These are phyloP conservation scores for Tetragnatha montana DNA, from an alignment of 2,888 invertebrate species.

Conservation along the genomic window DNA sequence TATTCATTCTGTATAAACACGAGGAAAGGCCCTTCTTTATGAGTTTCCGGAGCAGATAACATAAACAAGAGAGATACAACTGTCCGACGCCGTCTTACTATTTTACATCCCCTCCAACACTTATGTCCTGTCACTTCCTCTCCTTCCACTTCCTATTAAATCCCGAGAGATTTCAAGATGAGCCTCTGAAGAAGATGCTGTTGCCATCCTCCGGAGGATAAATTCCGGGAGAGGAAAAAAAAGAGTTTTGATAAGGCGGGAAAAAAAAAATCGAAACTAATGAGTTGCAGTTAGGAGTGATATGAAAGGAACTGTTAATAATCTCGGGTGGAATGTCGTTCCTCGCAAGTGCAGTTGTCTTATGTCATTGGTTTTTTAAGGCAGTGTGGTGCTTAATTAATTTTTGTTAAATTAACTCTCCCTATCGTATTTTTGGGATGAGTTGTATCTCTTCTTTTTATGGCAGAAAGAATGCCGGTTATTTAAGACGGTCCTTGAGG, in stretches of 20 bases:
- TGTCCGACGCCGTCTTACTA: constrained; percentile 65
- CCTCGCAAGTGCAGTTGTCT: background rate
- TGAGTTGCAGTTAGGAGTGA: constrained; percentile 19
- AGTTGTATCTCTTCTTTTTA: no score
- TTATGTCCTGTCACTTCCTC: constrained; percentile 40
- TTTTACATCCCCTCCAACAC: constrained; percentile 61
- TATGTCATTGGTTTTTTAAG: background rate
- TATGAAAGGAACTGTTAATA: constrained; percentile 13
- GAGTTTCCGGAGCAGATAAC: constrained; percentile 66
- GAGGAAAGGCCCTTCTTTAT: constrained; percentile 59
- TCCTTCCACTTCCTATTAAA: constrained; percentile 66
- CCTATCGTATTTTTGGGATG: no score
- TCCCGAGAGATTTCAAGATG: constrained; percentile 57
- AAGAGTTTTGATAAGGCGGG: background rate
- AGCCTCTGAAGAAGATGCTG: constrained; percentile 33
- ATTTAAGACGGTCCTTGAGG: no score
- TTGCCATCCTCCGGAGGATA: constrained; percentile 53
- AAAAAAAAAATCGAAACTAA: constrained; percentile 32
- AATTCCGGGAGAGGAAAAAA: constrained; percentile 41
- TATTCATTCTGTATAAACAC: constrained; percentile 64
- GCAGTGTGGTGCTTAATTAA: background rate
- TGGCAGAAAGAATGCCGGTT: no score
- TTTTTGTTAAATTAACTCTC: background rate
- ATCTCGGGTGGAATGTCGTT: background rate
- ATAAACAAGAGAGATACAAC: constrained; percentile 67